These are phyloP conservation scores for Homarus americanus DNA, from an alignment of 1,140 invertebrate genomes.

Conservation along the genomic window DNA sequence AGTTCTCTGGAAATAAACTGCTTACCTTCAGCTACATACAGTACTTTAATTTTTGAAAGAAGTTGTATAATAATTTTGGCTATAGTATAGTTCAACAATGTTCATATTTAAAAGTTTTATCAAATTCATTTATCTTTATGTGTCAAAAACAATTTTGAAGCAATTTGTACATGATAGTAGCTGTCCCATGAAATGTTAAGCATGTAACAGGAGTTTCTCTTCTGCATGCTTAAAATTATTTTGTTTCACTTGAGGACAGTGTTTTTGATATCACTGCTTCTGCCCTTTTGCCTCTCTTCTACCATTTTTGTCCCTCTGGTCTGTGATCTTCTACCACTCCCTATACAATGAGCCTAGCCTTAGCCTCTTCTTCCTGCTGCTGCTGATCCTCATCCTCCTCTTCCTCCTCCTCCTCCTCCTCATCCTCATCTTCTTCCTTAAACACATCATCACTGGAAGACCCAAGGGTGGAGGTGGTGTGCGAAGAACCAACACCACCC, in stretches of 20 bases:
- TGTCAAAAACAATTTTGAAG: background rate
- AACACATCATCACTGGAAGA: constrained; percentile 66
- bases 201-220: background rate
- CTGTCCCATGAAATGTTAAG: background rate
- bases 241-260: background rate
- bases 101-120: background rate
- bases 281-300: background rate
- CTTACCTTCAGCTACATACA: no score
- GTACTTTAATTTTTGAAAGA: background rate
- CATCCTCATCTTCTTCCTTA: constrained; percentile 64
- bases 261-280: constrained; percentile 5
- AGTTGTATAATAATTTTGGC: background rate
- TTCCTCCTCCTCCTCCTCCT: constrained; percentile 62
- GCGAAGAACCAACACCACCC: constrained; percentile 56
- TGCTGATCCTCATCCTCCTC: constrained; percentile 4
- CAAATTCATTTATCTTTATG: background rate
- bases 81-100: background rate
- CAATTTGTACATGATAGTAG: background rate
- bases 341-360: constrained; percentile 57
- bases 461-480: constrained; percentile 67
- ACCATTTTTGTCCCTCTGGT: background rate
- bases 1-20: no score
- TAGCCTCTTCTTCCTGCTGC: constrained; percentile 51
- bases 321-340: background rate
- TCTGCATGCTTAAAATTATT: background rate